These are phyloP conservation scores for Dasysyrphus albostriatus DNA, from an alignment of 2,888 invertebrate species.

Conservation along the genomic window DNA sequence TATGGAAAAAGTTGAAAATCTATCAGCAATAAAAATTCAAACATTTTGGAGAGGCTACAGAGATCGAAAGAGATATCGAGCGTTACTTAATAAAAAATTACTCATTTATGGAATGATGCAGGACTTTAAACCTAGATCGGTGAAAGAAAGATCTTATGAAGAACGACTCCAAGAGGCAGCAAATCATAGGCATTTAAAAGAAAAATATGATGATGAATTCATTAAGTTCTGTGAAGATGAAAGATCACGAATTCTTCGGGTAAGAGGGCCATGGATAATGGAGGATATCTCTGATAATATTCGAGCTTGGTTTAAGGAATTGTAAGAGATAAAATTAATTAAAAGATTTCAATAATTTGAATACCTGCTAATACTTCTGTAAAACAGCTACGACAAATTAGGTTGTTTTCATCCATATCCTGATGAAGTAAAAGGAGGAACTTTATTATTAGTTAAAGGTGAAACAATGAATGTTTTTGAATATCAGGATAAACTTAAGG, in stretches of 20 bases:
- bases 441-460: constrained; percentile 84
- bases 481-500: constrained; percentile 79
- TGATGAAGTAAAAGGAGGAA: constrained; percentile 84
- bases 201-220: constrained; percentile 80
- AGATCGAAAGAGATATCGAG: constrained; percentile 74
- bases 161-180: constrained; percentile 76
- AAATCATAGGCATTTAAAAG: constrained; percentile 63
- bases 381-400: constrained; percentile 79
- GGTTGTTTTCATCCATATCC: constrained; percentile 84
- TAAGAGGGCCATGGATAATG: constrained; percentile 86
- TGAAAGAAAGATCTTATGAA: constrained; percentile 78
- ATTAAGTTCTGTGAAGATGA: constrained; percentile 83
- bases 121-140: constrained; percentile 81
- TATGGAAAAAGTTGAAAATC: neutral
- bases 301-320: constrained; percentile 88
- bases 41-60: constrained; percentile 78
- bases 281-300: constrained; percentile 91
- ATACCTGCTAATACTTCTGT: neutral
- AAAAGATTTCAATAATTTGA: neutral
- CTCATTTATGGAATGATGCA: constrained; percentile 82
- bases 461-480: constrained; percentile 83
- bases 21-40: constrained; percentile 79
- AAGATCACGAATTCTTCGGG: constrained; percentile 84
- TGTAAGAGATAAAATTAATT: constrained; percentile 83
- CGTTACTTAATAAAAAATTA: constrained; percentile 78